Base-by-base conservation (phyloP, 2,113 vertebrate species). In the Oncorhynchus masou region DNA sequence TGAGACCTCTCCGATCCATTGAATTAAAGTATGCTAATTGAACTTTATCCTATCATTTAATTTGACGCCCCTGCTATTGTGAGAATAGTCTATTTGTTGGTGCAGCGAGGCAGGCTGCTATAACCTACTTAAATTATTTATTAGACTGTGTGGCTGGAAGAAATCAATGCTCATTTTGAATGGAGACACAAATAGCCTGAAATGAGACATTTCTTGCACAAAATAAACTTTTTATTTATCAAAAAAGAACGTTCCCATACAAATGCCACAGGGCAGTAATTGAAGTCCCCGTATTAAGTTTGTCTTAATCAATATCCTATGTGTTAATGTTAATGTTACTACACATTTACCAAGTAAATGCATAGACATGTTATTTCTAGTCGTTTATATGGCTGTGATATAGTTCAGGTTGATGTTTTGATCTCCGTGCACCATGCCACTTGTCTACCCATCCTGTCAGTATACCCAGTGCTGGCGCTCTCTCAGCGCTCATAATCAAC, bases 71-170 rank as follows among this genome's bases (percentile, higher is more conserved):
- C 62, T 74, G 79, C 80, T 82, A 39, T 34, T n/a, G 54, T 24
- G 57, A 49, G 19, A 20, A 27, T 16, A 15, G 39, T 27, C 0
- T 54, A 19, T 60, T 54, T 81, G 75, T 79, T 79, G 86, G 70
- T 84, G 89, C 87, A 54, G 51, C 15, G 4, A 54, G 51, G 51
- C 51, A 88, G 85, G 82, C 87, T 82, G 88, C 88, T 85, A 88
- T 85, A 85, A 84, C 83, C 80, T 64, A 57, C 75, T 74, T 93
- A 90, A 92, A 93, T 93, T 90, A 92, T 94, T 91, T 87, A 92
- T 90, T 75, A 90, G 89, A 82, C 74, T 84, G 82, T 87, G 34
- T 22, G 39, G 39, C 86, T 87, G 78, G 76, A 75, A 77, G 77
- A 81, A 86, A 88, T 81, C 66, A 87, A 81, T 82, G 85, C 83